A percentile compares a stretch with the other conserved stretches of the same genome.
These are phyloP conservation scores for Oxystoma pomonae DNA, from an alignment of 2,888 invertebrate species.

Conservation along the genomic window DNA sequence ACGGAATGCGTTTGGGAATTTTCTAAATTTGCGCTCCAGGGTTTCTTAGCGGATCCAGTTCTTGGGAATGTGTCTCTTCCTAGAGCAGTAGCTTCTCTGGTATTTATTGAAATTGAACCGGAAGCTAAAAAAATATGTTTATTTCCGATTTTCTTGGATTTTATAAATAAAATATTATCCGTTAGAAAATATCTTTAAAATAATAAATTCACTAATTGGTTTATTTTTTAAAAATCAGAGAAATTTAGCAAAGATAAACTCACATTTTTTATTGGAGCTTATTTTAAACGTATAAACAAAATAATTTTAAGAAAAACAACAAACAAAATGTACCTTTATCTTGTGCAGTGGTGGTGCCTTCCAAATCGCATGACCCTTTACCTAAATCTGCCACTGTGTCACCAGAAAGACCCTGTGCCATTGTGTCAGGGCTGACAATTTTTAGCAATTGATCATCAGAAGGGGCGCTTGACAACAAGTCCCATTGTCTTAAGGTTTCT, in stretches of 20 bases:
- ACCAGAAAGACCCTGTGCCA: constrained; percentile 37
- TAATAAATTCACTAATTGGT: too few relatives aligned
- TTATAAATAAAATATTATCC: too few relatives aligned
- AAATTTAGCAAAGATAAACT: too few relatives aligned
- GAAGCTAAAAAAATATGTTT: constrained; percentile 46
- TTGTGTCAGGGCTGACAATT: constrained; percentile 27
- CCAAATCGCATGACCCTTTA: constrained; percentile 36
- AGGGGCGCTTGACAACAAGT: constrained; percentile 76
- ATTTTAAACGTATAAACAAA: too few relatives aligned
- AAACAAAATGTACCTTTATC: constrained; percentile 42
- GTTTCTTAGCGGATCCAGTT: constrained; percentile 36
- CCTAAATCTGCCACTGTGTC: constrained; percentile 41
- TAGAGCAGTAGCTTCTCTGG: constrained; percentile 37
- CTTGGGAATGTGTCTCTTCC: constrained; percentile 43
- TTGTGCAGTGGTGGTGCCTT: constrained; percentile 35
- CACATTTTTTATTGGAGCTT: too few relatives aligned
- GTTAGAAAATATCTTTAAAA: too few relatives aligned
- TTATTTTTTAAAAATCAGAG: too few relatives aligned
- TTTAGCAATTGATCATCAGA: constrained; percentile 40
- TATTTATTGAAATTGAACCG: constrained; percentile 44
- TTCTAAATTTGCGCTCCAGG: constrained; percentile 32
- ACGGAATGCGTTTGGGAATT: constrained; percentile 20
- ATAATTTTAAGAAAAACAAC: constrained; percentile 20
- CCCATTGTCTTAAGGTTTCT: constrained; percentile 84
- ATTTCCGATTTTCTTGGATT: too few relatives aligned